phyloP scores from a whole-genome alignment of 1,140 invertebrate genomes.

The Procambarus virginalis region DNA sequence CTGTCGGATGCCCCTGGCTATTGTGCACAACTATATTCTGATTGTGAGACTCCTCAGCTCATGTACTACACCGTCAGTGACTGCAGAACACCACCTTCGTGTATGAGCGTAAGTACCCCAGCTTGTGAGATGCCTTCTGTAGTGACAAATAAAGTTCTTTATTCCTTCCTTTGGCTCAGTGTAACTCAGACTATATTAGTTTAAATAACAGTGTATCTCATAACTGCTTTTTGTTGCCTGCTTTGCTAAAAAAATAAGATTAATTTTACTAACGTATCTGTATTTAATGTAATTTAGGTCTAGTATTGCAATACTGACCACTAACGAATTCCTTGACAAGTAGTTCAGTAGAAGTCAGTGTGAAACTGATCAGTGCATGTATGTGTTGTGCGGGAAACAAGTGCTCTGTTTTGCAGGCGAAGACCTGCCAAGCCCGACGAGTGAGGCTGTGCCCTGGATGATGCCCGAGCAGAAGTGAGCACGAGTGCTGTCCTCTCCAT shows the following conservation, averaged over 20 bases:
- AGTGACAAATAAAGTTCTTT: not conserved
- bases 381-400: constrained; percentile 1
- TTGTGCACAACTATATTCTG: constrained; percentile 83
- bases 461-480: constrained; percentile 53
- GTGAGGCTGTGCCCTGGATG: constrained; percentile 41
- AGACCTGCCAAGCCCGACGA: constrained; percentile 25
- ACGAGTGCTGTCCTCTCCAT: constrained; percentile 56
- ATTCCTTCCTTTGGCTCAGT: not conserved
- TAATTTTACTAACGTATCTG: not conserved
- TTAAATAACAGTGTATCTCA: not conserved
- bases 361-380: not conserved
- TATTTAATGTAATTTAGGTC: not conserved
- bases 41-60: constrained; percentile 81
- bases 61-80: constrained; percentile 84
- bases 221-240: not conserved
- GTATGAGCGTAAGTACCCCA: constrained; percentile 78
- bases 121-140: not conserved
- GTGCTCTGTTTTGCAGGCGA: constrained; percentile 32
- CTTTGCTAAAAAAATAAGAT: not conserved
- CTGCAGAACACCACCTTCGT: constrained; percentile 79
- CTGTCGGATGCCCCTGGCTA: constrained; percentile 80
- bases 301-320: not conserved
- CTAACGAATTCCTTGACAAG: not conserved
- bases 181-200: not conserved
- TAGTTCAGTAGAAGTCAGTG: not conserved